These are phyloP conservation scores for Hemistola chrysoprasaria DNA, from an alignment of 2,888 invertebrate species.

Conservation along the genomic window DNA sequence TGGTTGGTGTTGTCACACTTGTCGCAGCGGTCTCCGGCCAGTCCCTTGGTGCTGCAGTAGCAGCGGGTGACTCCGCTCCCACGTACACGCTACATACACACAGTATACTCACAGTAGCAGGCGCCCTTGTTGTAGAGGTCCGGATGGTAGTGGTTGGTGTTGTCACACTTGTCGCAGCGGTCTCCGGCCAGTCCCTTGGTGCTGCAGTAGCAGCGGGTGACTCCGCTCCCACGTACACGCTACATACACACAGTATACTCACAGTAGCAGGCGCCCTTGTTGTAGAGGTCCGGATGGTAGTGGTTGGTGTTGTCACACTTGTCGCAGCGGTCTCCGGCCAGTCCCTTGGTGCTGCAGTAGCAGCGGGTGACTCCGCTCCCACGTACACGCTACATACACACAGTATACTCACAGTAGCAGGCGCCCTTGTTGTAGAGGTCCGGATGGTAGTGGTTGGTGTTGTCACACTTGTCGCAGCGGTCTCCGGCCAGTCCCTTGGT, in stretches of 20 bases:
- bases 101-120: constrained; percentile 95
- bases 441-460: constrained; percentile 96
- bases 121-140: constrained; percentile 95
- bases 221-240: constrained; percentile 95
- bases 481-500: constrained; percentile 98
- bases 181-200: constrained; percentile 98
- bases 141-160: constrained; percentile 96
- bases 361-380: constrained; percentile 97
- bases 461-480: constrained; percentile 97
- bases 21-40: constrained; percentile 96
- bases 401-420: constrained; percentile 92
- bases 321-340: constrained; percentile 96
- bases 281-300: constrained; percentile 95
- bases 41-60: constrained; percentile 98
- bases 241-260: constrained; percentile 92
- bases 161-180: constrained; percentile 97
- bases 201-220: constrained; percentile 96
- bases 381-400: constrained; percentile 92
- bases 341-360: constrained; percentile 98
- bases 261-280: constrained; percentile 98
- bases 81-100: constrained; percentile 98
- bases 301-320: constrained; percentile 97
- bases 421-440: constrained; percentile 95
- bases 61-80: constrained; percentile 95
- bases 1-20: constrained; percentile 97